Conservation (phyloP, 2,888 invertebrate genomes). For the Proisotoma minuta region DNA sequence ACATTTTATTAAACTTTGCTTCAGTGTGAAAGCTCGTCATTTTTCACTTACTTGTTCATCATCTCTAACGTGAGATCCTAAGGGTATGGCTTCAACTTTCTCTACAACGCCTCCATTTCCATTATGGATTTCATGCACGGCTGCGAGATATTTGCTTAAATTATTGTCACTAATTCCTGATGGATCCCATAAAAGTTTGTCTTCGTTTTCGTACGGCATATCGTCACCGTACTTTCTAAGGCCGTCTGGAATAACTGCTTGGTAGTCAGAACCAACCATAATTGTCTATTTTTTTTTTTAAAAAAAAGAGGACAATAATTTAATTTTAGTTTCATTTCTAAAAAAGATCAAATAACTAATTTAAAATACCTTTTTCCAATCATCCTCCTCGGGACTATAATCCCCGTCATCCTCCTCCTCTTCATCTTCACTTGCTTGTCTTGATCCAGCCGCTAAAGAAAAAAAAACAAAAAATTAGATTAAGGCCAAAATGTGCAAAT, state of each 20-base stretch:
- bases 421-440: constrained; percentile 65
- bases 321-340: no score
- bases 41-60: constrained; percentile 53
- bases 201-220: constrained; percentile 91
- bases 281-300: constrained; percentile 62
- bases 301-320: no score
- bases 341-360: neutral
- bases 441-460: constrained; percentile 55
- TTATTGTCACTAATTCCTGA: constrained; percentile 64
- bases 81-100: constrained; percentile 49
- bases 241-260: constrained; percentile 89
- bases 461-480: neutral
- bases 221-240: constrained; percentile 88
- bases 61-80: constrained; percentile 71
- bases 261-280: constrained; percentile 91
- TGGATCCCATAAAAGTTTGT: constrained; percentile 91
- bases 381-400: constrained; percentile 78
- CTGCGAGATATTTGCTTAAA: constrained; percentile 49
- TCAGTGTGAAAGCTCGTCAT: neutral
- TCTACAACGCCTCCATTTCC: constrained; percentile 15
- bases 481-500: constrained; percentile 50
- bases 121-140: constrained; percentile 36
- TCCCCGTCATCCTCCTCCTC: constrained; percentile 73
- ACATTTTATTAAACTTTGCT: neutral
- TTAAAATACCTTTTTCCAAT: constrained; percentile 67